Evolutionary conservation across 2,888 invertebrate species (phyloP).

Genomic region (Pterostichus madidus): DNA sequence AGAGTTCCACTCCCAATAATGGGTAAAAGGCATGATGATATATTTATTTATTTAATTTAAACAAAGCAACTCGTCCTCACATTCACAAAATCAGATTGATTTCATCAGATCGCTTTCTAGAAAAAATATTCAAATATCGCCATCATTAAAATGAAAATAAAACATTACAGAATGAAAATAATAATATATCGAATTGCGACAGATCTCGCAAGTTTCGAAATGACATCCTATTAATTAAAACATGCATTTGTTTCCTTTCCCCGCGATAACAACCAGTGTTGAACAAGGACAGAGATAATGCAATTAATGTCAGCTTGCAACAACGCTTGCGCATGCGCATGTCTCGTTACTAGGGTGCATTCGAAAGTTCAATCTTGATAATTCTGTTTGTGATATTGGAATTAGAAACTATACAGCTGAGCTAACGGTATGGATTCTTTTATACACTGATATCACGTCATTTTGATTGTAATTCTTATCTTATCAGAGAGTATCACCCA

Average conservation of each 20-base stretch:
- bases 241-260: background rate
- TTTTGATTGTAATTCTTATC: background rate
- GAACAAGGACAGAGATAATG: background rate
- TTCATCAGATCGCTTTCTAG: constrained; percentile 29
- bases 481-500: background rate
- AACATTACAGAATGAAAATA: constrained; percentile 6
- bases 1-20: no score
- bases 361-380: constrained; percentile 33
- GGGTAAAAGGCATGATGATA: background rate
- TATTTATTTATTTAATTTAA: background rate
- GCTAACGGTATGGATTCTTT: constrained; percentile 15
- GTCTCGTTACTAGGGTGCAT: constrained; percentile 12
- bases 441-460: background rate
- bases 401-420: constrained; percentile 1
- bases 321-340: background rate
- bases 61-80: background rate
- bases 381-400: constrained; percentile 25
- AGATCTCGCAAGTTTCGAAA: constrained; percentile 22
- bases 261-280: background rate
- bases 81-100: constrained; percentile 5
- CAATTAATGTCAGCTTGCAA: constrained; percentile 4
- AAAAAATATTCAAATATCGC: constrained; percentile 4
- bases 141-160: constrained; percentile 12
- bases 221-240: constrained; percentile 34
- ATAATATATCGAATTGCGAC: constrained; percentile 36